Conservation (phyloP, 2,113 vertebrate genomes). For the Apodemus sylvaticus region DNA sequence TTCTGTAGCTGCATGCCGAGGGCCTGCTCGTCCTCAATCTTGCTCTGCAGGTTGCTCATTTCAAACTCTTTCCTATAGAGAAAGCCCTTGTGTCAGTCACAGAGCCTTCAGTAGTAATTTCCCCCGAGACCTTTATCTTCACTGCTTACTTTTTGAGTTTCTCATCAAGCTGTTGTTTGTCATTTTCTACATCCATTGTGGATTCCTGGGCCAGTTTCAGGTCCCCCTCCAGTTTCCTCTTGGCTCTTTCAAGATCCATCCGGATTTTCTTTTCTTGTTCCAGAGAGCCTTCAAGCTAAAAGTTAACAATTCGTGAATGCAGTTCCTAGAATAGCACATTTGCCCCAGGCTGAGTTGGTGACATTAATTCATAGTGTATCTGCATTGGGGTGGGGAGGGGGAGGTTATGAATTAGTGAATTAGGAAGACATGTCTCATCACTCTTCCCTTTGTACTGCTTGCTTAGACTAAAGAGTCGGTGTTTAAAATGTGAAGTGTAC, state of each 20-base stretch:
- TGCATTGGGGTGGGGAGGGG: background rate
- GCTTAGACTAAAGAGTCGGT: background rate
- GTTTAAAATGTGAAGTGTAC: background rate
- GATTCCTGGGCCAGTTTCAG: slow-evolving; percentile 87
- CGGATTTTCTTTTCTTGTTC: slow-evolving; percentile 92
- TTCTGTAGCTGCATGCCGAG: slow-evolving; percentile 85
- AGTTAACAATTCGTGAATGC: slow-evolving; percentile 8
- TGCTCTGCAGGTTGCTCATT: slow-evolving; percentile 82
- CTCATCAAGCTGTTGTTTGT: slow-evolving; percentile 88
- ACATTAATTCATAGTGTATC: background rate
- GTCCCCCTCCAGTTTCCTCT: slow-evolving; percentile 87
- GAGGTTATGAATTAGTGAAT: background rate
- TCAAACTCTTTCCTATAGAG: slow-evolving; percentile 87
- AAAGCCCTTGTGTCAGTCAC: background rate
- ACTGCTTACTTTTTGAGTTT: slow-evolving; percentile 88
- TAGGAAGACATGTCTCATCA: background rate
- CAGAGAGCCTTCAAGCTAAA: slow-evolving; percentile 89
- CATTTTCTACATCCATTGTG: slow-evolving; percentile 90
- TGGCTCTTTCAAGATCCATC: slow-evolving; percentile 87
- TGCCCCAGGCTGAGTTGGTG: background rate
- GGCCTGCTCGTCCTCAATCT: slow-evolving; percentile 84
- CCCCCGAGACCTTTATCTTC: background rate
- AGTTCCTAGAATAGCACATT: background rate
- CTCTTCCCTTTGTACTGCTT: background rate
- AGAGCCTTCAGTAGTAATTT: background rate